These are phyloP conservation scores for Dynastes grantii DNA, from an alignment of 2,888 invertebrate species.

Conservation along the genomic window DNA sequence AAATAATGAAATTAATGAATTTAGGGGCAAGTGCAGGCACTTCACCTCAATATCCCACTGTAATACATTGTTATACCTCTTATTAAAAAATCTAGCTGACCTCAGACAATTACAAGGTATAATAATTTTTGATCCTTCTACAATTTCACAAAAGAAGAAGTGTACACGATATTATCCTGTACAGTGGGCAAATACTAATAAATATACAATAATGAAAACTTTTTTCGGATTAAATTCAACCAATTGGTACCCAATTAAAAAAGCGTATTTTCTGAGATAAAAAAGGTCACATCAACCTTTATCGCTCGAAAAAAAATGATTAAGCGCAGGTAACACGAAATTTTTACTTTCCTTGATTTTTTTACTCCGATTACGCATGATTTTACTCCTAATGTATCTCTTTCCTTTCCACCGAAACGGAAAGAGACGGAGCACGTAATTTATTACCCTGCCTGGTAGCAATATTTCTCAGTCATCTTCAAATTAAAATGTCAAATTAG, in stretches of 20 bases:
- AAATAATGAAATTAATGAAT: too few species aligned
- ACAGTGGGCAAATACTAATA: too few species aligned
- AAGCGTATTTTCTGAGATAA: not conserved
- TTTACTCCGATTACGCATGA: not conserved
- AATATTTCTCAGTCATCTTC: slow-evolving; percentile 46
- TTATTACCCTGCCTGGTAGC: slow-evolving; percentile 42
- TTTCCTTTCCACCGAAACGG: not conserved
- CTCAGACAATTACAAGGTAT: too few species aligned
- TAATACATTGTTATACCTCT: too few species aligned
- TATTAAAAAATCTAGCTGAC: too few species aligned
- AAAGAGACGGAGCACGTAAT: slow-evolving; percentile 6
- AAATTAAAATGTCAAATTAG: slow-evolving; percentile 50
- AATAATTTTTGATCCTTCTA: too few species aligned
- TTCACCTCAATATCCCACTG: too few species aligned
- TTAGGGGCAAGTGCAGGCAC: too few species aligned
- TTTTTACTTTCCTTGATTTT: slow-evolving; percentile 1
- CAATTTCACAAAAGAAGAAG: too few species aligned
- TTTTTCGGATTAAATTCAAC: too few species aligned
- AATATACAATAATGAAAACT: too few species aligned
- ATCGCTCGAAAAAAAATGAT: not conserved
- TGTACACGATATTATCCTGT: too few species aligned
- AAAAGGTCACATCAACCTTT: not conserved
- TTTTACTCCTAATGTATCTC: not conserved
- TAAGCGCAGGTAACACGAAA: not conserved
- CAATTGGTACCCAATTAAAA: not conserved